Evolutionary conservation across 2,888 invertebrate species (phyloP).

Genomic region (Eudemis profundana): DNA sequence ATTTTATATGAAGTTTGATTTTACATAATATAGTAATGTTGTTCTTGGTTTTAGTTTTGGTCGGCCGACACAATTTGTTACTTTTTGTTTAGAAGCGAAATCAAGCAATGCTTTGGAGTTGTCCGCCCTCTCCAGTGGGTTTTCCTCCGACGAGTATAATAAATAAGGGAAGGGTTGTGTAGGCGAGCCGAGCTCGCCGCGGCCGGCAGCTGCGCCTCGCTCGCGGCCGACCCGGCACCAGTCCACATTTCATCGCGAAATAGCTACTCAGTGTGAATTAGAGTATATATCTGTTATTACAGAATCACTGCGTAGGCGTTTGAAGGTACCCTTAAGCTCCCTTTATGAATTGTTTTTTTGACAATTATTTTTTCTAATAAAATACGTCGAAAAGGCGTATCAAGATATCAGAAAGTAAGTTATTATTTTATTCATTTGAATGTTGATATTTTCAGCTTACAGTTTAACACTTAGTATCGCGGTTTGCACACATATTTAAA

Average conservation of each 20-base stretch:
- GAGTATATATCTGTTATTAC: conserved; percentile 15
- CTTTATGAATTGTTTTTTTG: no score
- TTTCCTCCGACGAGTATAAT: conserved; percentile 19
- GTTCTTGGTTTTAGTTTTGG: background rate
- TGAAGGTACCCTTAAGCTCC: no score
- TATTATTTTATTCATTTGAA: no score
- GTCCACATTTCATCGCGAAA: conserved; percentile 18
- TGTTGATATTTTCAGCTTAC: no score
- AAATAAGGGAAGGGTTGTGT: conserved; percentile 23
- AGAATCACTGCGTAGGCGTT: background rate
- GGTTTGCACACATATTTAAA: no score
- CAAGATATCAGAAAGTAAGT: no score
- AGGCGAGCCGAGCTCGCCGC: conserved; percentile 3
- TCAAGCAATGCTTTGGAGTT: background rate
- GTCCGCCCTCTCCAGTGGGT: background rate
- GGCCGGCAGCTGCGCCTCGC: conserved; percentile 32
- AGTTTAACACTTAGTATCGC: no score
- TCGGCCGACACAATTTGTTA: background rate
- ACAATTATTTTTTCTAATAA: no score
- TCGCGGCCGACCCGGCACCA: background rate
- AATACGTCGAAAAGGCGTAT: no score
- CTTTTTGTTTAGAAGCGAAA: conserved; percentile 6
- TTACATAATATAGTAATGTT: background rate
- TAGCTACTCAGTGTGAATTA: conserved; percentile 14
- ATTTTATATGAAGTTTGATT: no score